These are phyloP conservation scores for Caenorhabditis sulstoni DNA, from an alignment of 2,888 invertebrate species.

Conservation along the genomic window DNA sequence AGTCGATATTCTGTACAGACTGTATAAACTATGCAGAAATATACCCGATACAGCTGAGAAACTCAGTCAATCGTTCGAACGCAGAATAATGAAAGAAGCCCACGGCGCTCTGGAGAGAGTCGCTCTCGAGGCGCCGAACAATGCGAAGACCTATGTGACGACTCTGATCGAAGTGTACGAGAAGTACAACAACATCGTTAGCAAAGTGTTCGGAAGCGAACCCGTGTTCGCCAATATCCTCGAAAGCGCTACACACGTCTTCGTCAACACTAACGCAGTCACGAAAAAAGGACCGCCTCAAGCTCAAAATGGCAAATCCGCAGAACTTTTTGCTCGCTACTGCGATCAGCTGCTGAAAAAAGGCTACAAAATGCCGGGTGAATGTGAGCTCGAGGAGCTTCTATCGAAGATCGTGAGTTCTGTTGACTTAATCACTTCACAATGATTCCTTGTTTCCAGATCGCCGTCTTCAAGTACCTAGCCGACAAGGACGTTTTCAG, in stretches of 20 bases:
- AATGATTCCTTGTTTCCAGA: conserved; percentile 84
- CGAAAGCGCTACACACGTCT: neutral
- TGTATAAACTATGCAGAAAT: conserved; percentile 84
- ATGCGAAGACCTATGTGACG: neutral
- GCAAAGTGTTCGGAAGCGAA: neutral
- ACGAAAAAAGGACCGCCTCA: neutral
- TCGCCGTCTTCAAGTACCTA: conserved; percentile 99
- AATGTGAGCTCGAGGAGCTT: neutral
- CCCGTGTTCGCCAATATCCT: neutral
- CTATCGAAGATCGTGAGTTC: neutral
- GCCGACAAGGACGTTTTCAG: conserved; percentile 99
- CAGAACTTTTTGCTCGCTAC: neutral
- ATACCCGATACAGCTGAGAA: neutral
- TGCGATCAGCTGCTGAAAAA: neutral
- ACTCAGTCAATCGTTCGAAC: neutral
- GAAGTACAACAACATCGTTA: neutral
- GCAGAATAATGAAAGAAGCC: neutral
- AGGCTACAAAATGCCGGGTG: neutral
- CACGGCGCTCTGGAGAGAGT: neutral
- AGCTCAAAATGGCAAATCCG: neutral
- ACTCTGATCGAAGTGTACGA: neutral
- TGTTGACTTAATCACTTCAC: neutral
- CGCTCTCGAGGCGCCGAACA: neutral
- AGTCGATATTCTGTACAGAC: conserved; percentile 69
- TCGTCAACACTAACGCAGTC: neutral